phyloP scores from a whole-genome alignment of 2,113 vertebrate genomes.

The Sclerurus mexicanus region DNA sequence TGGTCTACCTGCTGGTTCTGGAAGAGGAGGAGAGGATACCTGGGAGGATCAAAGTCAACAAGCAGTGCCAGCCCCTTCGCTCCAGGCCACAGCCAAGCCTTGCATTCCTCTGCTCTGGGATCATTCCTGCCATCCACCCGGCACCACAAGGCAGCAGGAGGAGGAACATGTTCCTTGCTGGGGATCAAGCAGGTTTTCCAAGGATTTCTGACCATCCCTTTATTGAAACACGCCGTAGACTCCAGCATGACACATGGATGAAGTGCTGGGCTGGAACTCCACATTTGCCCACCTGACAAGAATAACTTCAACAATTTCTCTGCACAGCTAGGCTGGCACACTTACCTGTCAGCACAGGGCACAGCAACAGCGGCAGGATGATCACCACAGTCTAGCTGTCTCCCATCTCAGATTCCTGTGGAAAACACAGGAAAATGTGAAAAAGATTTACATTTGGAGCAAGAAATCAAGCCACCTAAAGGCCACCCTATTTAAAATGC shows the following conservation, averaged over 20 bases:
- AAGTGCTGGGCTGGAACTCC: neutral
- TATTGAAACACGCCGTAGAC: neutral
- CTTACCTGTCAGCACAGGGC: neutral
- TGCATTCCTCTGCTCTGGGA: neutral
- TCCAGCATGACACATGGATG: accelerated
- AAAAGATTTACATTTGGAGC: neutral
- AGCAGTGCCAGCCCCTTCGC: neutral
- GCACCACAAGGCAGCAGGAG: neutral
- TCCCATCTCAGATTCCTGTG: neutral
- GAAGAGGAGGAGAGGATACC: neutral
- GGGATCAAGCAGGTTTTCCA: neutral
- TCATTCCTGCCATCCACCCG: neutral
- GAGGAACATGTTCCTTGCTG: neutral
- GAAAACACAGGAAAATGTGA: neutral
- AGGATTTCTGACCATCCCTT: neutral
- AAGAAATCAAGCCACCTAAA: neutral
- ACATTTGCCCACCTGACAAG: neutral
- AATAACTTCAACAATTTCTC: neutral
- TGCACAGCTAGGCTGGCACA: neutral
- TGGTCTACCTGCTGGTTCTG: neutral
- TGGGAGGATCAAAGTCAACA: neutral
- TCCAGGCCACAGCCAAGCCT: neutral
- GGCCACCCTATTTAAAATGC: neutral
- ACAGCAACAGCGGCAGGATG: neutral
- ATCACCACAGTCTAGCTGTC: neutral